phyloP scores from a whole-genome alignment of 1,140 invertebrate species.

The Triops cancriformis region DNA sequence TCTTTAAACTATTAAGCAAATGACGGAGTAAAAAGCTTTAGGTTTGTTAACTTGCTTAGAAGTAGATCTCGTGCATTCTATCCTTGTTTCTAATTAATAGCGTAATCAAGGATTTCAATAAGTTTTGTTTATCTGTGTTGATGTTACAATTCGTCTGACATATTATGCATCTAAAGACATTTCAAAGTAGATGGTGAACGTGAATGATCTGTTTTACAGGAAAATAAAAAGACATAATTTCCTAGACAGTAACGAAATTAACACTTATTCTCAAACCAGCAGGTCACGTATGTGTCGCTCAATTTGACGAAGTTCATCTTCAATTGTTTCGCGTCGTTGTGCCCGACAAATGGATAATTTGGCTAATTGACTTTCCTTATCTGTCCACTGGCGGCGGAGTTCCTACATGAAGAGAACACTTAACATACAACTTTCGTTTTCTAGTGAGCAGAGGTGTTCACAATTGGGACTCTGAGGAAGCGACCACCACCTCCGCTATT shows the following conservation, averaged over 20 bases:
- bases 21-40: background rate
- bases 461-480: too few relatives aligned
- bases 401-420: background rate
- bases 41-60: constrained; percentile 1
- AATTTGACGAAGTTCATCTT: constrained; percentile 23
- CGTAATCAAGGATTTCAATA: background rate
- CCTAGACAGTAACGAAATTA: background rate
- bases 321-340: constrained; percentile 24
- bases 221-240: constrained; percentile 22
- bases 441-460: background rate
- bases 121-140: background rate
- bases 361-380: constrained; percentile 14
- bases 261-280: background rate
- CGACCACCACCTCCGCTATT: too few relatives aligned
- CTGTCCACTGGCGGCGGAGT: constrained; percentile 20
- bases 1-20: background rate
- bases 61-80: constrained; percentile 1
- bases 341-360: background rate
- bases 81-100: background rate
- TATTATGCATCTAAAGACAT: background rate
- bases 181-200: background rate
- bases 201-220: background rate
- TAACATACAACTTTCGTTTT: background rate
- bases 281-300: constrained; percentile 11
- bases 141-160: constrained; percentile 15